Evolutionary conservation across 1,140 invertebrate species (phyloP).

Genomic region (Homalodisca vitripennis): DNA sequence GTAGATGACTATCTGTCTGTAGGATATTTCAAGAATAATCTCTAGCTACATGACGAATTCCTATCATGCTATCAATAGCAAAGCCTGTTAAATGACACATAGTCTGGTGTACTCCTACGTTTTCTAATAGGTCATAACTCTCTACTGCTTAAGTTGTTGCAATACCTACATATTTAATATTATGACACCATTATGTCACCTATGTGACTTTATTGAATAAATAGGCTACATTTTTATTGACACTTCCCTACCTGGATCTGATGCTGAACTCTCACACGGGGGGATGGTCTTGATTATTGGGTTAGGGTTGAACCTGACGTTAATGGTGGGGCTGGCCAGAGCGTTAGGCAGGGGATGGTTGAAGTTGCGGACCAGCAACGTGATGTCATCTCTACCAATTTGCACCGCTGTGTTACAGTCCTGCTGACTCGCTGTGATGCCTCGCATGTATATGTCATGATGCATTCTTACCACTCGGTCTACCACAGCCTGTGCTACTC

Average conservation of each 20-base stretch:
- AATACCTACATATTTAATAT: too few species aligned
- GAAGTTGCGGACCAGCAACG: slow-evolving; percentile 82
- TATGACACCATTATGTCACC: too few species aligned
- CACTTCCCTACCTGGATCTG: slow-evolving; percentile 6
- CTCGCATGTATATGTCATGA: slow-evolving; percentile 73
- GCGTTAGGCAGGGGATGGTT: slow-evolving; percentile 73
- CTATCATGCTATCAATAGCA: too few species aligned
- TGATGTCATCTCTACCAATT: slow-evolving; percentile 73
- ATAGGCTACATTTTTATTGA: background rate
- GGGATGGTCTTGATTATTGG: slow-evolving; percentile 24
- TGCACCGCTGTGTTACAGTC: slow-evolving; percentile 27
- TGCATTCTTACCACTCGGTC: slow-evolving; percentile 83
- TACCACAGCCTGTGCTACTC: slow-evolving; percentile 83
- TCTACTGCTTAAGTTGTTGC: too few species aligned
- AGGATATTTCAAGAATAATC: too few species aligned
- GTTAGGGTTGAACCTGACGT: slow-evolving; percentile 41
- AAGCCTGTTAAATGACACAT: too few species aligned
- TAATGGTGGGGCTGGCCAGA: slow-evolving; percentile 57
- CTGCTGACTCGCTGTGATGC: slow-evolving; percentile 21
- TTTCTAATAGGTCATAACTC: too few species aligned
- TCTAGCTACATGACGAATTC: too few species aligned
- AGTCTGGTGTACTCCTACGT: too few species aligned
- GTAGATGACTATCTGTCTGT: too few species aligned
- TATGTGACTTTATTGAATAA: background rate
- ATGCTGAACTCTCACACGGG: background rate